phyloP scores from a whole-genome alignment of 2,113 vertebrate genomes.

The Scomber scombrus region DNA sequence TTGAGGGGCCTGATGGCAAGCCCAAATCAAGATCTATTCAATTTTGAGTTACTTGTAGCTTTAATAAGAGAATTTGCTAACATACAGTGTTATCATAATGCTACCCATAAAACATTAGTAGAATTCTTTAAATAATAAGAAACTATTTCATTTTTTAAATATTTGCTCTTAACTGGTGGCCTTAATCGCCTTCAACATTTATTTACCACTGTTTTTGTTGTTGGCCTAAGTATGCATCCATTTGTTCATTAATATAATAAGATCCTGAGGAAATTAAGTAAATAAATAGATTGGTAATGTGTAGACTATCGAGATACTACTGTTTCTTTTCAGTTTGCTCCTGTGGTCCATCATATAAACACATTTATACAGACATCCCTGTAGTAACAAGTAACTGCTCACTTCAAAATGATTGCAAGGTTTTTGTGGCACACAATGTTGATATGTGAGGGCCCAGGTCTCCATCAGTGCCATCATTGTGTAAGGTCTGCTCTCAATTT shows the following conservation, averaged over 20 bases:
- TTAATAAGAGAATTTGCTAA: not conserved
- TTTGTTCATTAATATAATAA: not conserved
- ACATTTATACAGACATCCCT: not conserved
- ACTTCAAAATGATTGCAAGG: not conserved
- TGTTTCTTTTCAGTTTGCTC: not conserved
- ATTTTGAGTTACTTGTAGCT: not conserved
- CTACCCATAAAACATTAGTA: not conserved
- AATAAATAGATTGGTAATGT: not conserved
- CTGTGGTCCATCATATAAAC: not conserved
- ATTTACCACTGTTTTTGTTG: not conserved
- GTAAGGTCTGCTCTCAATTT: constrained; percentile 22
- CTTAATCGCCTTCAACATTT: too few species aligned
- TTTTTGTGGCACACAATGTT: constrained; percentile 13
- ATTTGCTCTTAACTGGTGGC: too few species aligned
- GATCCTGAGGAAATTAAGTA: not conserved
- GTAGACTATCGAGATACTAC: not conserved
- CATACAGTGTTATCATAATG: not conserved
- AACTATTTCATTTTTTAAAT: too few species aligned
- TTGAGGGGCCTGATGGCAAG: not conserved
- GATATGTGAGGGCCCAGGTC: constrained; percentile 48
- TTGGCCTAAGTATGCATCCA: not conserved
- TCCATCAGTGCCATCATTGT: constrained; percentile 5
- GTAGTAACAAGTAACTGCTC: not conserved
- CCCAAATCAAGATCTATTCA: not conserved
- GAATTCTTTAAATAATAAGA: too few species aligned